phyloP scores from a whole-genome alignment of 2,797 vertebrate species.

The Anniella stebbinsi region DNA sequence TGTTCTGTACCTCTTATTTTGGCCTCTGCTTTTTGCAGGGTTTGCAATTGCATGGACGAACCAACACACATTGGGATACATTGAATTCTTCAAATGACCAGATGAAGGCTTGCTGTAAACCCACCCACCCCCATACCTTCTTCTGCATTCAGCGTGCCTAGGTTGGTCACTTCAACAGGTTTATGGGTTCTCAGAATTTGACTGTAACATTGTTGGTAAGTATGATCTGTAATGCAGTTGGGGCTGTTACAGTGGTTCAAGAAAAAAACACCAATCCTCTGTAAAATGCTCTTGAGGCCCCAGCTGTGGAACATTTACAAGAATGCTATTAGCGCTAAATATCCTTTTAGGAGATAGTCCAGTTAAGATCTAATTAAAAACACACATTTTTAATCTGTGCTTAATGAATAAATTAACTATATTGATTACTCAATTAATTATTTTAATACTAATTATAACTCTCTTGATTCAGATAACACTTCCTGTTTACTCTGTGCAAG shows the following conservation, averaged over 20 bases:
- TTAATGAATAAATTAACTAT: slow-evolving; percentile 37
- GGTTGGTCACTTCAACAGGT: neutral
- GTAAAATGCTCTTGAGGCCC: slow-evolving; percentile 7
- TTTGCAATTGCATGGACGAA: neutral
- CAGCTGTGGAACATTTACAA: slow-evolving; percentile 12
- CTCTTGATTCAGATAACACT: slow-evolving; percentile 21
- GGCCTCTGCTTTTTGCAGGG: neutral
- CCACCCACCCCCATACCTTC: neutral
- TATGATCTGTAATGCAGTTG: neutral
- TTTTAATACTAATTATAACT: slow-evolving; percentile 39
- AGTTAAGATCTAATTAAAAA: slow-evolving; percentile 48
- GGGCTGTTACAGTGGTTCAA: neutral
- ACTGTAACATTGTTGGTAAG: neutral
- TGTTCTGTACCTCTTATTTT: neutral
- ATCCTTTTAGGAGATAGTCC: slow-evolving; percentile 28
- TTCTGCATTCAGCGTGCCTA: neutral
- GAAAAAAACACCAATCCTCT: neutral
- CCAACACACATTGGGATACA: neutral
- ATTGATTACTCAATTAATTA: slow-evolving; percentile 49
- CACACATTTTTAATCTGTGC: slow-evolving; percentile 38
- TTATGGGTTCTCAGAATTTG: neutral
- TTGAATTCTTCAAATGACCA: neutral
- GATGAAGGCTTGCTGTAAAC: neutral
- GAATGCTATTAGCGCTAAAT: slow-evolving; percentile 18
- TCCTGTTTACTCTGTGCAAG: slow-evolving; percentile 24